phyloP scores from a whole-genome alignment of 1,140 invertebrate genomes.

The Globodera rostochiensis region DNA sequence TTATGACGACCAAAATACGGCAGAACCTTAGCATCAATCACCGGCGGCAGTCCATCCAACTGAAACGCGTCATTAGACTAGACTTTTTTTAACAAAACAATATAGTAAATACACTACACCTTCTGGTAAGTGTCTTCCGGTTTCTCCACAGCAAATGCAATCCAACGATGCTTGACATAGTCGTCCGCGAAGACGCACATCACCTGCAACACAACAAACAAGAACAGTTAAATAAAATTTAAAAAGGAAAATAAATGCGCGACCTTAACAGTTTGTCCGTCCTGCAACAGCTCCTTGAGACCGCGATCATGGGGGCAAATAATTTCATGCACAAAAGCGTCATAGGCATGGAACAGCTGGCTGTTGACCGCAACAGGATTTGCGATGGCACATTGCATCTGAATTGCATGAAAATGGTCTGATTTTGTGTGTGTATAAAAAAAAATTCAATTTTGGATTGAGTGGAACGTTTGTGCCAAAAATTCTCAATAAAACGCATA shows the following conservation, averaged over 20 bases:
- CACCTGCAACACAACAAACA: background rate
- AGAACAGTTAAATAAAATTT: background rate
- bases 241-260: background rate
- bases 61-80: background rate
- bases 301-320: background rate
- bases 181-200: background rate
- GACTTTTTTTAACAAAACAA: background rate
- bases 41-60: background rate
- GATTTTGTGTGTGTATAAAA: too few species aligned
- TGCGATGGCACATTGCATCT: background rate
- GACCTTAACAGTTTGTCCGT: background rate
- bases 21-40: constrained; percentile 11
- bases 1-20: constrained; percentile 6
- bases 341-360: background rate
- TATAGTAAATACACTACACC: background rate
- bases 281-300: background rate
- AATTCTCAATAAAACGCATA: background rate
- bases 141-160: constrained; percentile 15
- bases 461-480: too few species aligned
- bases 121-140: background rate
- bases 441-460: too few species aligned
- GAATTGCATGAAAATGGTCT: background rate
- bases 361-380: background rate
- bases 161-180: constrained; percentile 6
- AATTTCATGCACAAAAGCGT: background rate